Conservation (phyloP, 2,797 vertebrate species). For the Philypnodon macrostomus region DNA sequence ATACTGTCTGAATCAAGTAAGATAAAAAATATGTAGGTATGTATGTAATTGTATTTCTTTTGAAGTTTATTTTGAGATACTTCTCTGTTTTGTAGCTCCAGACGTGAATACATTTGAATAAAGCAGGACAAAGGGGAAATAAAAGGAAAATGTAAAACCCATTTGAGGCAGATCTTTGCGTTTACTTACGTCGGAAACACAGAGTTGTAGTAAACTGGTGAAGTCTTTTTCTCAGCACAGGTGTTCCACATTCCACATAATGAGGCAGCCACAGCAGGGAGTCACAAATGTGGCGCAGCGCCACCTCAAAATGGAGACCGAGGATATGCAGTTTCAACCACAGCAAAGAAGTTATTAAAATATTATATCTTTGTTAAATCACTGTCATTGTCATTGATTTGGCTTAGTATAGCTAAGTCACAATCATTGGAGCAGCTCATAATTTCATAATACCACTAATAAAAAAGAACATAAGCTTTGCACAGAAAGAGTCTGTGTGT, state of each 20-base stretch:
- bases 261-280: slow-evolving; percentile 55
- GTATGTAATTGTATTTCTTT: too few relatives aligned
- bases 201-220: slow-evolving; percentile 23
- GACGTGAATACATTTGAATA: too few relatives aligned
- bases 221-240: slow-evolving; percentile 43
- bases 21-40: too few relatives aligned
- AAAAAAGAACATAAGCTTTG: too few relatives aligned
- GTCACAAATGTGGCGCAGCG: slow-evolving; percentile 42
- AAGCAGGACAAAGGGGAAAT: slow-evolving; percentile 1
- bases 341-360: slow-evolving; percentile 39
- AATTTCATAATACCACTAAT: too few relatives aligned
- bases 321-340: slow-evolving; percentile 41
- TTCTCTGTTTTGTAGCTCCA: too few relatives aligned
- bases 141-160: slow-evolving; percentile 8
- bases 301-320: slow-evolving; percentile 36
- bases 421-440: background rate
- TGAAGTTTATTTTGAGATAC: too few relatives aligned
- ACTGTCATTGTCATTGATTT: slow-evolving; percentile 17
- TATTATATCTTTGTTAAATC: slow-evolving; percentile 23
- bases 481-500: too few relatives aligned
- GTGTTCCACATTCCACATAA: slow-evolving; percentile 61
- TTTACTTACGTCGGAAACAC: slow-evolving; percentile 18
- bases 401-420: background rate
- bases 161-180: slow-evolving; percentile 15
- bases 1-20: too few relatives aligned